These are phyloP conservation scores for Alethe diademata DNA, from an alignment of 2,113 vertebrate species.

Conservation along the genomic window DNA sequence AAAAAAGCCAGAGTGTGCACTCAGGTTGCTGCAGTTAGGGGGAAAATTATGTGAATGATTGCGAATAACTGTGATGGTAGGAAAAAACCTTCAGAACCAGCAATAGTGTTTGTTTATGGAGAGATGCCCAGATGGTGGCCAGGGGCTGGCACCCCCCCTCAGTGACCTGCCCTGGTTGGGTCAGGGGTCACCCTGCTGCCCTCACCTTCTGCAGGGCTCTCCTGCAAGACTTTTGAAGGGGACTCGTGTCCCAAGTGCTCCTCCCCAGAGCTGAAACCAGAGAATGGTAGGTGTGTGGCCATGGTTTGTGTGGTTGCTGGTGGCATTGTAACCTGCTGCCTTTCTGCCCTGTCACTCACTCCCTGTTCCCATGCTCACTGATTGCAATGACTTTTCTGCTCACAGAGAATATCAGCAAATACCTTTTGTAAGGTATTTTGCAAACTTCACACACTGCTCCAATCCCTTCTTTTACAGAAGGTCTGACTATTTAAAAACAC, in stretches of 20 bases:
- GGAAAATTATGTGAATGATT: neutral
- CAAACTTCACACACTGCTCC: neutral
- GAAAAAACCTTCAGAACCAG: neutral
- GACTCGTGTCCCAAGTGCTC: neutral
- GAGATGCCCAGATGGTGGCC: neutral
- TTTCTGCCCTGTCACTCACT: neutral
- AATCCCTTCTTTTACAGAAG: neutral
- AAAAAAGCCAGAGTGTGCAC: neutral
- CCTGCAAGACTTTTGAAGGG: neutral
- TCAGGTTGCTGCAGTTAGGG: neutral
- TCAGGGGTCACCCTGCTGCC: neutral
- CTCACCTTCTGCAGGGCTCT: rapidly evolving
- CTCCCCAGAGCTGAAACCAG: neutral
- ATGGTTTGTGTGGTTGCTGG: neutral
- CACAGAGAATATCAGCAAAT: neutral
- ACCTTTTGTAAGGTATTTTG: neutral
- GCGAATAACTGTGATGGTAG: neutral
- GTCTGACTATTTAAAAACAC: neutral
- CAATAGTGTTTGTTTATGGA: neutral
- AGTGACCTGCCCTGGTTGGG: neutral
- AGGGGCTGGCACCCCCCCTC: neutral
- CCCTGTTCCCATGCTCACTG: rapidly evolving
- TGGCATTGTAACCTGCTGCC: rapidly evolving
- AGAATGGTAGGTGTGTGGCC: rapidly evolving
- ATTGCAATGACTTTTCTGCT: neutral